Base-by-base conservation (phyloP, 2,888 invertebrate genomes). In the Scaptomyza flava region DNA sequence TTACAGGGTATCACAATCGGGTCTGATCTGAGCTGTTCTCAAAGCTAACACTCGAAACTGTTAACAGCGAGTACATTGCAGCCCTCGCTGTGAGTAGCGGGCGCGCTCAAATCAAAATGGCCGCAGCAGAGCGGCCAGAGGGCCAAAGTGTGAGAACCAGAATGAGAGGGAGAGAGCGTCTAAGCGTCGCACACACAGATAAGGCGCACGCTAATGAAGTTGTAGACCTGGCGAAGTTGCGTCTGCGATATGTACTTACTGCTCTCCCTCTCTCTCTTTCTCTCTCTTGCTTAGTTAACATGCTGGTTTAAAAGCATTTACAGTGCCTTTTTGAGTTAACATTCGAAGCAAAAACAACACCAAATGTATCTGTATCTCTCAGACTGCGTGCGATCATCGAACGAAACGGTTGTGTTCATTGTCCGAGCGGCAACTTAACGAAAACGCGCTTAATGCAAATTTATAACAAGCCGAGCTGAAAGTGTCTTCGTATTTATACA, bases 101-200 rank as follows among this genome's bases (percentile, higher is more conserved):
- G 52, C 46, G 54, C 62, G 58, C 72, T 69, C 69, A 89, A 90
- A 88, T 82, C 91, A 91, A 91, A 91, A 91, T 91, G 91, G 91
- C 91, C 91, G 91, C 79, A 82, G 62, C 67, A 72, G 74, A 66
- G 61, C 56, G 64, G 68, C n/a, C n/a, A 36, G 36, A 36, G 54
- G 65, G 51, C 41, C 20, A 9, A 53, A 62, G 64, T 36, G 30
- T 31, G 46, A 50, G 59, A 51, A 54, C 58, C 48, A 43, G 70
- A 66, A 52, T 46, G 54, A 51, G 54, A 54, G 62, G 58, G 65
- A 45, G 63, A 58, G 52, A 45, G 62, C 59, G 63, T 61, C 58
- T 62, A 20, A 64, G 59, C 63, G 62, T 59, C 59, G 45, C 50
- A 72, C 38, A 57, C 58, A 45, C 42, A 54, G 34, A 51, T 46